phyloP scores from a whole-genome alignment of 2,113 vertebrate species.

The Oophaga pumilio region DNA sequence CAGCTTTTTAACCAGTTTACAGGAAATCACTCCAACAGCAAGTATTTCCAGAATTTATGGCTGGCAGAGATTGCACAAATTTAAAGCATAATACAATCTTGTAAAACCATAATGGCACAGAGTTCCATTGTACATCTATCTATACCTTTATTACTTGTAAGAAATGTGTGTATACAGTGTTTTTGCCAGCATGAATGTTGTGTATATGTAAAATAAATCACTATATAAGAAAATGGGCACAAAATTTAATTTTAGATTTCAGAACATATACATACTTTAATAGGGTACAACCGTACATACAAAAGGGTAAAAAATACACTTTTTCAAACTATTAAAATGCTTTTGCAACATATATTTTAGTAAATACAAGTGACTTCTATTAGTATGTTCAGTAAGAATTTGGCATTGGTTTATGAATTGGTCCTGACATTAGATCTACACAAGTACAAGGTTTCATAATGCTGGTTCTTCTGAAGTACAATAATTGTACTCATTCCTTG shows the following conservation, averaged over 20 bases:
- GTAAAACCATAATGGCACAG: constrained; percentile 8
- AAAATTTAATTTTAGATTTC: neutral
- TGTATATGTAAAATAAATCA: neutral
- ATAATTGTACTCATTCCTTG: neutral
- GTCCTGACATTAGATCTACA: neutral
- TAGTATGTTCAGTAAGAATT: neutral
- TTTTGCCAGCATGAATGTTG: neutral
- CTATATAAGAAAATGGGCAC: neutral
- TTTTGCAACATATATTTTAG: neutral
- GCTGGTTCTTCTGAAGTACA: neutral
- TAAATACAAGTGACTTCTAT: neutral
- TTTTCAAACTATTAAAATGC: constrained; percentile 34
- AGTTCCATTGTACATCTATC: neutral
- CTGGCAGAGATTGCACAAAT: constrained; percentile 7
- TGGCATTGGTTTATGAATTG: neutral
- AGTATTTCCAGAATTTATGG: constrained; percentile 15
- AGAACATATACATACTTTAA: neutral
- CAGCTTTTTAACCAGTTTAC: neutral
- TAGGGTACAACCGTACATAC: neutral
- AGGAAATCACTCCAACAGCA: neutral
- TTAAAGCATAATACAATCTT: constrained; percentile 2
- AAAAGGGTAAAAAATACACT: constrained; percentile 1
- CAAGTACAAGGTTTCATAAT: neutral
- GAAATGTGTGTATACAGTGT: constrained; percentile 5
- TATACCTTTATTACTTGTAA: constrained; percentile 23